Evolutionary conservation across 2,113 vertebrate genomes (phyloP).

Genomic region (Alectura lathami): DNA sequence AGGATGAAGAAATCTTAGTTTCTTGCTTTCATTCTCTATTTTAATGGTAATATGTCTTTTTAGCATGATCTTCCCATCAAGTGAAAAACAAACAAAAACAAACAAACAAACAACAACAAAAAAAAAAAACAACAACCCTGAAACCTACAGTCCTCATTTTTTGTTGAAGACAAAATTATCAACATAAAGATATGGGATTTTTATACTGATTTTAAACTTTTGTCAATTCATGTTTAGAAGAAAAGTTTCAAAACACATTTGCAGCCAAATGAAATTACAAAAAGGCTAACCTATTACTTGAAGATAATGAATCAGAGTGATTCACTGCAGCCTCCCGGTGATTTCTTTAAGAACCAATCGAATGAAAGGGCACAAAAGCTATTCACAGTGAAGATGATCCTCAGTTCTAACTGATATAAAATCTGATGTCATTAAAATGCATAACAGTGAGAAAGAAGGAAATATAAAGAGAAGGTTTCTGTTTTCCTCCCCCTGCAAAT

Average conservation of each 20-base stretch:
- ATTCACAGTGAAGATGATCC: slow-evolving; percentile 33
- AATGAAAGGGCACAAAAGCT: slow-evolving; percentile 61
- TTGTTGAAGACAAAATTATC: background rate
- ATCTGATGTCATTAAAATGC: slow-evolving; percentile 25
- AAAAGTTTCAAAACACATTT: slow-evolving; percentile 25
- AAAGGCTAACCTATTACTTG: slow-evolving; percentile 52
- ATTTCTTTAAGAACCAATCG: slow-evolving; percentile 58
- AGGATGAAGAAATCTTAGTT: background rate
- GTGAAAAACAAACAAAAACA: background rate
- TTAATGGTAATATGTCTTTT: background rate
- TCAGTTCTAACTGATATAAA: slow-evolving; percentile 24
- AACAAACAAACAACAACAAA: background rate
- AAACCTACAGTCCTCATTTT: background rate
- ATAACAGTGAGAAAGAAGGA: background rate
- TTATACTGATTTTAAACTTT: background rate
- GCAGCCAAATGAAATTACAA: slow-evolving; percentile 15
- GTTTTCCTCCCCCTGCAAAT: background rate
- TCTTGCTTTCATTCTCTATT: background rate
- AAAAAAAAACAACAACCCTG: fast-evolving
- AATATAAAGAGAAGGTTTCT: background rate
- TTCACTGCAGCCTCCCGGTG: slow-evolving; percentile 51
- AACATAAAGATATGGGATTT: background rate
- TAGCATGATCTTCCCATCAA: background rate
- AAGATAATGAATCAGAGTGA: slow-evolving; percentile 67
- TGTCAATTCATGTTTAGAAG: background rate